These are phyloP conservation scores for Pedetes capensis DNA, from an alignment of 2,113 vertebrate species.

Conservation along the genomic window DNA sequence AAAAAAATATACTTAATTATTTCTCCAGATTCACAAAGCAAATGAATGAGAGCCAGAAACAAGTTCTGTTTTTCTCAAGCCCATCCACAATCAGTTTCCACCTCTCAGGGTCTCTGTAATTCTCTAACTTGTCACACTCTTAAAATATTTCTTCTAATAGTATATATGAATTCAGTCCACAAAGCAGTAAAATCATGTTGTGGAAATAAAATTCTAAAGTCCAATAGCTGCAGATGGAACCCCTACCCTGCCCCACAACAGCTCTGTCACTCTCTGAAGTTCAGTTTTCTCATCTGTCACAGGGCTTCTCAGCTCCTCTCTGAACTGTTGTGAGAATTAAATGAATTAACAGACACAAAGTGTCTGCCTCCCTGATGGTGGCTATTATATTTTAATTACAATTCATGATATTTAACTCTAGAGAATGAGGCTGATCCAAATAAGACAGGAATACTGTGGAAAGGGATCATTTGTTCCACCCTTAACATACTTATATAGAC, in stretches of 20 bases:
- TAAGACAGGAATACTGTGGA: background rate
- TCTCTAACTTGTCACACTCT: background rate
- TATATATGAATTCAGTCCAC: background rate
- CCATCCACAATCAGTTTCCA: background rate
- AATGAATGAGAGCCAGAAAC: background rate
- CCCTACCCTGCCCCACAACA: background rate
- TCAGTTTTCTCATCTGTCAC: background rate
- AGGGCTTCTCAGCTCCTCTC: background rate
- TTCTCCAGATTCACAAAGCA: background rate
- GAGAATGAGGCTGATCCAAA: background rate
- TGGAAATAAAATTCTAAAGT: background rate
- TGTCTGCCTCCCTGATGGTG: background rate
- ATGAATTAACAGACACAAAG: background rate
- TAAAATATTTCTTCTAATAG: background rate
- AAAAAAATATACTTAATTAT: background rate
- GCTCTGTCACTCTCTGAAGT: background rate
- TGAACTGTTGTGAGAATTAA: background rate
- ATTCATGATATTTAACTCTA: constrained; percentile 7
- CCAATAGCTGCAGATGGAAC: background rate
- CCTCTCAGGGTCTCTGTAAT: background rate
- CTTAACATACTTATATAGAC: background rate
- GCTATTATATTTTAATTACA: background rate
- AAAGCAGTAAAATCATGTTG: background rate
- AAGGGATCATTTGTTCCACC: background rate
- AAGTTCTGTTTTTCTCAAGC: background rate